Base-by-base conservation (phyloP, 2,888 invertebrate species). In the Aspidapion aeneum region DNA sequence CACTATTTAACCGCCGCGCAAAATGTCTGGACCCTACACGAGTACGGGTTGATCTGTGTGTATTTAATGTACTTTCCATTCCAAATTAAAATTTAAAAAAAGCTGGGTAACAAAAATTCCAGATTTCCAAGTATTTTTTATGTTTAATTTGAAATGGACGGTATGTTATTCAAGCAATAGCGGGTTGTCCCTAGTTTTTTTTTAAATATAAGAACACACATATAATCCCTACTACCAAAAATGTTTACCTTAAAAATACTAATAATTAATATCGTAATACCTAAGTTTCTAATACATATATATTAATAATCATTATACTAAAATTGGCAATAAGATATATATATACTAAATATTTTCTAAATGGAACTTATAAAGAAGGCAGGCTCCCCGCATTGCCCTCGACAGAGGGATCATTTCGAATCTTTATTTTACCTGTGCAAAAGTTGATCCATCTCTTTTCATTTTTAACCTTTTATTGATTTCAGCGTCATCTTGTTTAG, bases 241-340 rank as follows among this genome's bases (percentile, higher is more conserved):
- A n/a, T n/a, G 67, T 67, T 73, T 73, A 35, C 77, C 77, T 78
- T n/a, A n/a, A n/a, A 78, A 75, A 77, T 74, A 76, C 77, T 78
- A 78, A n/a, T n/a, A n/a, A 75, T 75, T 77, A 78, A 78, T 79
- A 78, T 77, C 77, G 64, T 68, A 70, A 77, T 75, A 76, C 75
- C 75, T 77, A 77, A 69, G 63, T 67, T n/a, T 68, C 74, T 77
- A 74, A 77, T 75, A 75, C 74, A 76, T 73, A 72, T 68, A 69
- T 66, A 64, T 65, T 65, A 67, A 69, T 64, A 70, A 70, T 69
- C 63, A 65, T 64, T 66, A 69, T 64, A 70, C 70, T 69, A 79
- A 80, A 77, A 78, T 79, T 79, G 79, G 79, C 79, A 79, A 78
- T 78, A 77, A 77, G 77, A 78, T 78, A n/a, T n/a, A n/a, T n/a